phyloP scores from a whole-genome alignment of 2,113 vertebrate species.

The Cepphus grylle region DNA sequence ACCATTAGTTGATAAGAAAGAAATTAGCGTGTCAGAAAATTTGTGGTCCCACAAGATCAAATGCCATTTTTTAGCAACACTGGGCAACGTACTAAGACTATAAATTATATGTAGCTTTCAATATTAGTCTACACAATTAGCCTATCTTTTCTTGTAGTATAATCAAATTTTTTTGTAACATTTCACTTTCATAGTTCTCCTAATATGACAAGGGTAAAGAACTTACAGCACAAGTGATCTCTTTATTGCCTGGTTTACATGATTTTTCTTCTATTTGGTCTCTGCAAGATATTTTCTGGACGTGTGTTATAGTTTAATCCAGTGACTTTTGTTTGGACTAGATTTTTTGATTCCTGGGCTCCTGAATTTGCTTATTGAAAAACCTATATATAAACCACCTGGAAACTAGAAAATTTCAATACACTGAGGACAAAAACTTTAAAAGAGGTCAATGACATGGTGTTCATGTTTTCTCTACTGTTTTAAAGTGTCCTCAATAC shows the following conservation, averaged over 20 bases:
- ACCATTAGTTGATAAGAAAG: not conserved
- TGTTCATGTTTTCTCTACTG: not conserved
- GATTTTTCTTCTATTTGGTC: not conserved
- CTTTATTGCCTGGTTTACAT: not conserved
- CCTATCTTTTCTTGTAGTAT: not conserved
- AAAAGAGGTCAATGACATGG: not conserved
- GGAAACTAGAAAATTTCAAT: not conserved
- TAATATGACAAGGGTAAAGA: not conserved
- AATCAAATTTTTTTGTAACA: not conserved
- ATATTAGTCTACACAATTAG: not conserved
- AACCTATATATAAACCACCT: not conserved
- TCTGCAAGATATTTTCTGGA: not conserved
- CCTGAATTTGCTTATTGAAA: not conserved
- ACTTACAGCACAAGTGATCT: not conserved
- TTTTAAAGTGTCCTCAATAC: not conserved
- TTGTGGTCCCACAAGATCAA: not conserved
- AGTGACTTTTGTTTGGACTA: not conserved
- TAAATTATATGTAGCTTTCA: not conserved
- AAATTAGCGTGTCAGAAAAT: not conserved
- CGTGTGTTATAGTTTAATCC: not conserved
- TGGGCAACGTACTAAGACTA: not conserved
- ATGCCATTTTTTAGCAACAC: not conserved
- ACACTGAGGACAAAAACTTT: not conserved
- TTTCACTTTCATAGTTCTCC: not conserved
- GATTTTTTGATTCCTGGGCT: not conserved